These are phyloP conservation scores for Elymnias hypermnestra DNA, from an alignment of 1,140 invertebrate genomes.

Conservation along the genomic window DNA sequence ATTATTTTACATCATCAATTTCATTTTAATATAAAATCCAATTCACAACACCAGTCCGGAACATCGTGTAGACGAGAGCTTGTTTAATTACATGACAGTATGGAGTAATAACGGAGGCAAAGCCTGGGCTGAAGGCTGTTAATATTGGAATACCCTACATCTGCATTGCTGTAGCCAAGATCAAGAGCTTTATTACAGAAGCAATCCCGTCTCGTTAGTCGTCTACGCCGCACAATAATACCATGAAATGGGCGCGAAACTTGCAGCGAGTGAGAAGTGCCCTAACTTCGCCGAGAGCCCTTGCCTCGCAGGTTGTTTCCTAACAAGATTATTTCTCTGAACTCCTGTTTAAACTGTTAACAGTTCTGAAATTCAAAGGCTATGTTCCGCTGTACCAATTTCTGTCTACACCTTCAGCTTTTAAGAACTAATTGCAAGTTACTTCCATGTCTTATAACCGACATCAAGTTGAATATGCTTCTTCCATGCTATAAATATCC, in stretches of 20 bases:
- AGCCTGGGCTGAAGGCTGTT: no score
- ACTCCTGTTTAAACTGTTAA: slow-evolving; percentile 62
- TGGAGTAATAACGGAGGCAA: no score
- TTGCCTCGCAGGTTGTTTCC: slow-evolving; percentile 58
- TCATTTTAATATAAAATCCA: no score
- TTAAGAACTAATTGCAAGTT: no score
- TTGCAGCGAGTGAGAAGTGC: slow-evolving; percentile 56
- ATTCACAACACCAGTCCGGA: no score
- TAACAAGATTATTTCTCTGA: slow-evolving; percentile 65
- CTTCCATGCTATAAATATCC: no score
- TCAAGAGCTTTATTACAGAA: slow-evolving; percentile 15
- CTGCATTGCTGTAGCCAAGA: slow-evolving; percentile 1
- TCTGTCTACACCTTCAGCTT: no score
- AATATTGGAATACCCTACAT: not conserved
- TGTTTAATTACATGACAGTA: no score
- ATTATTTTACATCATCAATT: no score
- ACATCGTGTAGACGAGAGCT: no score
- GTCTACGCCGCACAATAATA: slow-evolving; percentile 23
- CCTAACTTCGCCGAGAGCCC: slow-evolving; percentile 53
- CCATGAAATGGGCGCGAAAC: slow-evolving; percentile 37
- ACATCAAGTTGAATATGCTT: no score
- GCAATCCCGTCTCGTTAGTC: slow-evolving; percentile 14
- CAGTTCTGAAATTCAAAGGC: slow-evolving; percentile 41
- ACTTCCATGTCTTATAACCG: no score
- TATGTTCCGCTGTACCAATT: slow-evolving; percentile 19